phyloP scores from a whole-genome alignment of 2,113 vertebrate species.

The Varanus salvator region DNA sequence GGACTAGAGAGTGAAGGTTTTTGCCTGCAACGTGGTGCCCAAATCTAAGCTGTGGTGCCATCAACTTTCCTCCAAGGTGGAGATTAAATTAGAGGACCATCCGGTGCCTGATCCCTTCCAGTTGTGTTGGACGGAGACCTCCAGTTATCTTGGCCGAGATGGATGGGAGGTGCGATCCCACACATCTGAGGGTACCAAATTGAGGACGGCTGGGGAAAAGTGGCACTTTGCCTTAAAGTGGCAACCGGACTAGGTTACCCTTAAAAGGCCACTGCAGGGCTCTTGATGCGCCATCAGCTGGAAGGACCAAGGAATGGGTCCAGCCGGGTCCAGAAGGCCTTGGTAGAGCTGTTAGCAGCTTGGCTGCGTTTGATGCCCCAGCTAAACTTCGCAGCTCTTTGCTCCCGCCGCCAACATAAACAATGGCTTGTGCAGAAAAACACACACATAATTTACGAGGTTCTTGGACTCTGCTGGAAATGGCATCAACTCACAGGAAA shows the following conservation, averaged over 20 bases:
- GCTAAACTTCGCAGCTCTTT: neutral
- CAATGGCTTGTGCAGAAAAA: neutral
- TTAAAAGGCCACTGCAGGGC: neutral
- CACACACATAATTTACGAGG: slow-evolving; percentile 11
- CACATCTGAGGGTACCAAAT: too few relatives aligned
- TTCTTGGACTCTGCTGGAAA: neutral
- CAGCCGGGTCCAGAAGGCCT: neutral
- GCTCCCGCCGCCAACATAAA: neutral
- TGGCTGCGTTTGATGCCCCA: neutral
- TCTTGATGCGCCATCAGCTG: neutral
- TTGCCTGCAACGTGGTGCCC: too few relatives aligned
- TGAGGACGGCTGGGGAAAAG: neutral
- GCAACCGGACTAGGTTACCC: neutral
- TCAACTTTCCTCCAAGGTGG: neutral
- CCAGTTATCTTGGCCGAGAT: too few relatives aligned
- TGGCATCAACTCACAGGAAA: neutral
- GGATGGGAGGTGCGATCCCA: too few relatives aligned
- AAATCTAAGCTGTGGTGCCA: neutral
- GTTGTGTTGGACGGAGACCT: too few relatives aligned
- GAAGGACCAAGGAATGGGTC: neutral
- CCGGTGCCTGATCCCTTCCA: too few relatives aligned
- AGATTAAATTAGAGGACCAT: too few relatives aligned
- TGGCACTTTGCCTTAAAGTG: neutral
- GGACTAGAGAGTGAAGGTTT: too few relatives aligned
- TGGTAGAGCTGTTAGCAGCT: neutral